These are phyloP conservation scores for Halocaridina rubra DNA, from an alignment of 2,888 invertebrate genomes.

Conservation along the genomic window DNA sequence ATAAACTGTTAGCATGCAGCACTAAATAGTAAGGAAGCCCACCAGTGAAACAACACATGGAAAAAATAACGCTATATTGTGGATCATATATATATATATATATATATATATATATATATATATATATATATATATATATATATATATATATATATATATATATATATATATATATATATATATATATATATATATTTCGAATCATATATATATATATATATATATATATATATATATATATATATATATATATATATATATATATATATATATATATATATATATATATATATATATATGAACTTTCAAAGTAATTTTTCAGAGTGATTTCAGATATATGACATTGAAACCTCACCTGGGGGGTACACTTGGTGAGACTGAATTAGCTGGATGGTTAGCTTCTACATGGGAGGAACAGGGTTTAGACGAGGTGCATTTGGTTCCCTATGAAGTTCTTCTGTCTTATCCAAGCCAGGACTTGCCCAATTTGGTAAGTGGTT, in stretches of 20 bases:
- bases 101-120: too few relatives aligned
- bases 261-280: not conserved
- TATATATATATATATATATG: not conserved
- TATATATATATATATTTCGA: too few relatives aligned
- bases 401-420: slow-evolving; percentile 38
- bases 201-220: not conserved
- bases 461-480: slow-evolving; percentile 38
- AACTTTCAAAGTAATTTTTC: not conserved
- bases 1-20: too few relatives aligned
- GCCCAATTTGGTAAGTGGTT: slow-evolving; percentile 54
- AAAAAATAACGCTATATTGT: too few relatives aligned
- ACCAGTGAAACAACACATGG: too few relatives aligned
- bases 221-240: not conserved
- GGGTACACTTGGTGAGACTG: slow-evolving; percentile 26
- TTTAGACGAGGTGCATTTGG: slow-evolving; percentile 47
- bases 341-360: slow-evolving; percentile 46
- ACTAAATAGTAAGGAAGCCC: too few relatives aligned
- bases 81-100: too few relatives aligned
- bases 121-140: too few relatives aligned
- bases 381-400: slow-evolving; percentile 27
- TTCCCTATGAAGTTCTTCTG: slow-evolving; percentile 43
- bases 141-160: too few relatives aligned
- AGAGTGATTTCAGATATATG: slow-evolving; percentile 9
- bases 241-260: not conserved
- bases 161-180: too few relatives aligned